Evolutionary conservation across 2,797 vertebrate species (phyloP), one percentile per base, ranked within the genome.

Genomic region (Periparus ater): DNA sequence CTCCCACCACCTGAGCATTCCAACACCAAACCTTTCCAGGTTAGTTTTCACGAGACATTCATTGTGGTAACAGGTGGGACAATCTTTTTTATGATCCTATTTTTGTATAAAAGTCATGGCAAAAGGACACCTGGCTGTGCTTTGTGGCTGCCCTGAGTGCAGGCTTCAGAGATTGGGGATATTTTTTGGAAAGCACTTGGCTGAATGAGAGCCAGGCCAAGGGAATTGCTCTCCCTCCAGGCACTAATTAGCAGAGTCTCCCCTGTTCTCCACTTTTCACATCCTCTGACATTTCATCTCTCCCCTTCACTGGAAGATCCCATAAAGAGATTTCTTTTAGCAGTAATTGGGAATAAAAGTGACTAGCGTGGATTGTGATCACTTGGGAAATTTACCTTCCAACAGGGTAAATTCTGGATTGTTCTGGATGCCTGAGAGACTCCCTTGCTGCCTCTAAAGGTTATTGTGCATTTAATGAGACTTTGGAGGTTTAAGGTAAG

Each of bases 321-420:
- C 38, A 76, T 26, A 85, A 85, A 85, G 62, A 95, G 84, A 68
- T 36, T 17, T 68, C 34, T 42, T 48, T 82, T 25, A 55, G 85
- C 78, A 91, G 66, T 93, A 78, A 85, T 90, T 95, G 78, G 81
- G 66, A 95, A 86, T 63, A 96, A 89, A 93, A 94, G 47, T 75
- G 62, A 77, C 80, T 55, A 72, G 63, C 32, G 11, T 48, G 65
- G 86, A 70, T 16, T 53, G 58, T n/a, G 94, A 71, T 75, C 21
- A 77, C 53, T 91, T 92, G 70, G 76, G 89, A 94, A 95, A 91
- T 71, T 45, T 38, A 62, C 73, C 63, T 61, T 77, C 88, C 62
- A 75, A 9, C 50, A 42, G 71, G 54, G 17, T 38, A 87, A 66
- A 12, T 40, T 40, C 2, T 78, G 75, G 20, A 22, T 11, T 30